These are phyloP conservation scores for Mythimna vitellina DNA, from an alignment of 2,888 invertebrate species.

Conservation along the genomic window DNA sequence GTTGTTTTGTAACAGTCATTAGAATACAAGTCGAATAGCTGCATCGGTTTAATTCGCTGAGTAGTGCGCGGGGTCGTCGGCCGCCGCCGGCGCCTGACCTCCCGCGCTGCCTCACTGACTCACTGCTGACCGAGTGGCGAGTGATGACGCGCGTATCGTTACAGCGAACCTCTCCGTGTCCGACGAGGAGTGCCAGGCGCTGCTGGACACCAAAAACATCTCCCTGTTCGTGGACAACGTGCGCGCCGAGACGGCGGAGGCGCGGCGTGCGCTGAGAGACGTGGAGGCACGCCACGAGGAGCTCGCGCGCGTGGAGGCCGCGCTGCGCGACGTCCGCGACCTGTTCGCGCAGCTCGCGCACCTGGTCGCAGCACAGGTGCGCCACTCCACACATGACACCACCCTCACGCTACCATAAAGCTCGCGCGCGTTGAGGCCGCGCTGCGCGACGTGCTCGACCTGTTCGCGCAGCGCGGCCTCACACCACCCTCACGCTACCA, in stretches of 20 bases:
- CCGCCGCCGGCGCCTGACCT: slow-evolving; percentile 12
- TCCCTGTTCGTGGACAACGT: slow-evolving; percentile 90
- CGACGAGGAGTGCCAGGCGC: slow-evolving; percentile 86
- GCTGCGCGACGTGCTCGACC: no score
- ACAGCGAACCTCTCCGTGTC: slow-evolving; percentile 84
- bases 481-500: neutral
- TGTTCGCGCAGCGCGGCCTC: no score
- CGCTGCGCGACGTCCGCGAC: slow-evolving; percentile 94
- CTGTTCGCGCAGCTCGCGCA: slow-evolving; percentile 96
- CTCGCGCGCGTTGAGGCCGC: no score
- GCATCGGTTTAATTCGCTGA: slow-evolving; percentile 30
- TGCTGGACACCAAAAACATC: slow-evolving; percentile 84
- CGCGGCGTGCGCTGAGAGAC: slow-evolving; percentile 93
- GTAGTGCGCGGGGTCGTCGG: slow-evolving; percentile 37
- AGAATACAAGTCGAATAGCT: slow-evolving; percentile 40
- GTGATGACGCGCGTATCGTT: slow-evolving; percentile 41
- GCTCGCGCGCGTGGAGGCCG: slow-evolving; percentile 94
- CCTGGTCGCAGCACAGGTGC: slow-evolving; percentile 93
- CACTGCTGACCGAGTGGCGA: neutral
- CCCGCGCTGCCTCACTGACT: slow-evolving; percentile 10
- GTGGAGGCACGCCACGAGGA: slow-evolving; percentile 96
- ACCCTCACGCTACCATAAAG: neutral
- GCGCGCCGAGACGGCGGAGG: slow-evolving; percentile 94
- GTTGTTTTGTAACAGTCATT: slow-evolving; percentile 38
- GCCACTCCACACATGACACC: no score